A percentile compares a stretch with the other conserved stretches of the same genome.
phyloP scores from a whole-genome alignment of 1,140 invertebrate genomes.

The Drosophila rhopaloa region DNA sequence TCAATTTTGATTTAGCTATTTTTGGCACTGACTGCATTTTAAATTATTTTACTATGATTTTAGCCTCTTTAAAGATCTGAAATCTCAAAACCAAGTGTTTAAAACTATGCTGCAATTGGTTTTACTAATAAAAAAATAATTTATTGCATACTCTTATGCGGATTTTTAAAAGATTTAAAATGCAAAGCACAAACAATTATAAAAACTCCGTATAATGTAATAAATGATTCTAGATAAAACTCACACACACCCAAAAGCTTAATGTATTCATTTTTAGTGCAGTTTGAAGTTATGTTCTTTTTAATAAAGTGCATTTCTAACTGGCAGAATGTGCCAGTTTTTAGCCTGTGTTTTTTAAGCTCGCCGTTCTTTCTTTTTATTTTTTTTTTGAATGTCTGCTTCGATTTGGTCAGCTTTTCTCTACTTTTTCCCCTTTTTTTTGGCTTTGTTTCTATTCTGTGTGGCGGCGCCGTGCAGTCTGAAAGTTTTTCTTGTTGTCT shows the following conservation, averaged over 20 bases:
- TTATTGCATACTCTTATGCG: background rate
- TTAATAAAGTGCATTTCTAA: too few relatives aligned
- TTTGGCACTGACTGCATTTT: background rate
- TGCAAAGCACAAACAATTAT: too few relatives aligned
- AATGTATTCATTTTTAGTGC: too few relatives aligned
- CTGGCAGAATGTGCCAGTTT: background rate
- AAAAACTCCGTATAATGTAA: too few relatives aligned
- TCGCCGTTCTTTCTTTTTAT: background rate
- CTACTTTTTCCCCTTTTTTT: background rate
- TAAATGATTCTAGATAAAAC: too few relatives aligned
- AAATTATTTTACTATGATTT: too few relatives aligned
- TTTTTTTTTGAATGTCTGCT: constrained; percentile 10
- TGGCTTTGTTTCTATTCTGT: constrained; percentile 15
- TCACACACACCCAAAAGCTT: too few relatives aligned
- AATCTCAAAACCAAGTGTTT: background rate
- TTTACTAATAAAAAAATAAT: background rate
- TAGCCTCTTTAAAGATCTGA: too few relatives aligned
- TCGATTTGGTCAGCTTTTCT: constrained; percentile 17
- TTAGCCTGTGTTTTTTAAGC: background rate
- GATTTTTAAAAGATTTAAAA: too few relatives aligned
- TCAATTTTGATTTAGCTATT: constrained; percentile 10
- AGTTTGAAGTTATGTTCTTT: too few relatives aligned
- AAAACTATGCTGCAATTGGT: background rate
- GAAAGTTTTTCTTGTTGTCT: constrained; percentile 69
- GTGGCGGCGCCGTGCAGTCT: constrained; percentile 65